Conservation (phyloP, 2,113 vertebrate genomes). For the Bufo bufo region DNA sequence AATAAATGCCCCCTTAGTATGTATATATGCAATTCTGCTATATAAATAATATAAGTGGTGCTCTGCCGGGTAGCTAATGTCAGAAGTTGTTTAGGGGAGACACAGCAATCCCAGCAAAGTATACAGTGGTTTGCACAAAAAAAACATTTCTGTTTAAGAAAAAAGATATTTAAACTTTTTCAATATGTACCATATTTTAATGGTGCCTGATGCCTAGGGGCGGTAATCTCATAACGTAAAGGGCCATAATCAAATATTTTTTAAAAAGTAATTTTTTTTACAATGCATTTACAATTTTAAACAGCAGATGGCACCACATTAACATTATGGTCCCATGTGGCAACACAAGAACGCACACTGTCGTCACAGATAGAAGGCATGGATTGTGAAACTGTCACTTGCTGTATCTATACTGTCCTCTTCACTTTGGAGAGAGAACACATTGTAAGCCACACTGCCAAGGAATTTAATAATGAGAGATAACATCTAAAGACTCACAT, state of each 20-base stretch:
- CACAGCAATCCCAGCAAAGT: background rate
- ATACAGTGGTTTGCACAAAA: background rate
- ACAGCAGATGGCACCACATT: background rate
- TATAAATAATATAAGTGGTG: too few relatives aligned
- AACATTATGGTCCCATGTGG: background rate
- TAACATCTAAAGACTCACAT: background rate
- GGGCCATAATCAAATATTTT: background rate
- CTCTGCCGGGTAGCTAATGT: too few relatives aligned
- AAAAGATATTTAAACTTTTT: background rate
- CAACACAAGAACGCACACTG: background rate
- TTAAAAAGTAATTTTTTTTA: background rate
- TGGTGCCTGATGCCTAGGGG: too few relatives aligned
- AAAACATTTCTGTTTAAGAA: background rate
- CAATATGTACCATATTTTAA: too few relatives aligned
- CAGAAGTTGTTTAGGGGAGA: background rate
- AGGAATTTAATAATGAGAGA: background rate
- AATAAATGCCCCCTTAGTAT: too few relatives aligned
- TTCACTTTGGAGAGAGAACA: background rate
- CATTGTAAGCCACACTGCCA: background rate
- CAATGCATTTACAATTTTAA: background rate
- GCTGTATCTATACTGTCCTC: background rate
- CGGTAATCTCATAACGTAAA: background rate
- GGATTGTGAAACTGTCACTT: background rate
- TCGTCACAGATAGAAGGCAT: background rate
- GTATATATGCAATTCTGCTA: too few relatives aligned